Conservation (phyloP, 2,113 vertebrate genomes). For the Sarotherodon lohbergeri region DNA sequence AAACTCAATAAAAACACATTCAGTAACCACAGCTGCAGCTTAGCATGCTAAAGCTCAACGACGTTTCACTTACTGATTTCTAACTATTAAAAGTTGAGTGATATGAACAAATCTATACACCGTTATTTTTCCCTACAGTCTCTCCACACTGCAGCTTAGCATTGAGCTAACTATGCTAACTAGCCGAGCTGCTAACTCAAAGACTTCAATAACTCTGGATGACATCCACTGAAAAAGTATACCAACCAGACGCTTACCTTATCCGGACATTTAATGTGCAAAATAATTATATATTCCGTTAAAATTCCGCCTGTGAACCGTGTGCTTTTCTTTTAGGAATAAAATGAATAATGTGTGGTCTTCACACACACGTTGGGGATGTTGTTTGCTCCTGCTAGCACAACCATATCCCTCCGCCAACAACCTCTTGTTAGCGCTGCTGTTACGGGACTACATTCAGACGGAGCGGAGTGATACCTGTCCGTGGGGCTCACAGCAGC, state of each 20-base stretch:
- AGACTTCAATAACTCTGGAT: slow-evolving; percentile 4
- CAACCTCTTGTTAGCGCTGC: no score
- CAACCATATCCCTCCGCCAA: slow-evolving; percentile 15
- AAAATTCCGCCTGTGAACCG: neutral
- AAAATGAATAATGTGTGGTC: neutral
- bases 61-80: neutral
- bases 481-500: rapidly evolving
- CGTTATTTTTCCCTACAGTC: neutral
- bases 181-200: slow-evolving; percentile 36
- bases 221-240: neutral
- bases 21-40: neutral
- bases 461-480: slow-evolving; percentile 26
- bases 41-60: neutral
- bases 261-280: neutral
- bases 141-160: neutral
- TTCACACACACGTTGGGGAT: neutral
- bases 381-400: neutral
- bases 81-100: neutral
- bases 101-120: neutral
- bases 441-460: neutral
- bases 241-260: slow-evolving; percentile 19
- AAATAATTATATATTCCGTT: slow-evolving; percentile 25
- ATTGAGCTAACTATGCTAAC: slow-evolving; percentile 7
- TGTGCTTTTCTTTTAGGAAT: neutral
- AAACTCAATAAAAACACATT: neutral